These are phyloP conservation scores for Conus ventricosus DNA, from an alignment of 1,140 invertebrate genomes.

Conservation along the genomic window DNA sequence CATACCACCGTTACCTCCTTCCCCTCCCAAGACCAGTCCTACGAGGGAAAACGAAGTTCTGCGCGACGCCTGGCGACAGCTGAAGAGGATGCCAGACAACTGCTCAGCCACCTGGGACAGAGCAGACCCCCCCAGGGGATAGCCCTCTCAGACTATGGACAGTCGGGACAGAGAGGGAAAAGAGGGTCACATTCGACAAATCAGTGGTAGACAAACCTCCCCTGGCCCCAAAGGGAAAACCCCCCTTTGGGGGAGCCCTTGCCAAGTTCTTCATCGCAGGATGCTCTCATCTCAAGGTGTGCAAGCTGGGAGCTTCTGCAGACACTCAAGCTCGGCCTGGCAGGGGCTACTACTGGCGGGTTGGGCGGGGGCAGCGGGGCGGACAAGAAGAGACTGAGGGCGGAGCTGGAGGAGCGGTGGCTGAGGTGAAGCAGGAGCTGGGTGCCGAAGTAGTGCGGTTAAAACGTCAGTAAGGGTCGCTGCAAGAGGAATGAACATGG, in stretches of 20 bases:
- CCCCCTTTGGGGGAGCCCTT: constrained; percentile 45
- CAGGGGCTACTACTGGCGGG: constrained; percentile 52
- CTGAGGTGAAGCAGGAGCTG: constrained; percentile 48
- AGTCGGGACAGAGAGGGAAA: constrained; percentile 20
- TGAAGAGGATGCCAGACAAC: constrained; percentile 53
- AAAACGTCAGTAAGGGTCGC: constrained; percentile 44
- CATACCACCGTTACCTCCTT: constrained; percentile 55
- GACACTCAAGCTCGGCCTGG: constrained; percentile 60
- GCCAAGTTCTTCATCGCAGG: constrained; percentile 52
- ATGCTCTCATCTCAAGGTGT: constrained; percentile 59
- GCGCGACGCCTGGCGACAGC: constrained; percentile 54
- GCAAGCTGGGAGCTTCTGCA: constrained; percentile 61
- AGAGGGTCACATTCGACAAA: constrained; percentile 37
- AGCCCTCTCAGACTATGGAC: constrained; percentile 7
- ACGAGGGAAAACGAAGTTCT: constrained; percentile 58
- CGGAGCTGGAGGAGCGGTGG: constrained; percentile 49
- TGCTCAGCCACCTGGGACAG: constrained; percentile 53
- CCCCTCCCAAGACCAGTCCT: constrained; percentile 29
- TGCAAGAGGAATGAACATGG: constrained; percentile 51
- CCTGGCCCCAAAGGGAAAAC: neutral
- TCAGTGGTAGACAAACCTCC: constrained; percentile 40
- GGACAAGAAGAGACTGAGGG: constrained; percentile 48
- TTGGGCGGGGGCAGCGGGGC: constrained; percentile 39
- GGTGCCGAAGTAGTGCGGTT: constrained; percentile 50
- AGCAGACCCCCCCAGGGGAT: constrained; percentile 43